Base-by-base conservation (phyloP, 2,797 vertebrate species). In the Sciurus vulgaris region DNA sequence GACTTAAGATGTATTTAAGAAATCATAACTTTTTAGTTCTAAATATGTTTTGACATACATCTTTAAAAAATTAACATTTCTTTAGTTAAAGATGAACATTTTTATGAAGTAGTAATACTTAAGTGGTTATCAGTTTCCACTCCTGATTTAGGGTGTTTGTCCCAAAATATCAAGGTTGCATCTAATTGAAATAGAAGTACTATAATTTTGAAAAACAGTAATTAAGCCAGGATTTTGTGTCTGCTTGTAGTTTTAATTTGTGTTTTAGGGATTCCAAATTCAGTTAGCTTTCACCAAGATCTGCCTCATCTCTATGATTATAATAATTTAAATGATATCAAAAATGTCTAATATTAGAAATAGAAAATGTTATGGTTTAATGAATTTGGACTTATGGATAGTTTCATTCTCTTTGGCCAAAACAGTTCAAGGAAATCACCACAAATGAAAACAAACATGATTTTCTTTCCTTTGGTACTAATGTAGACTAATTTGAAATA, bases 1-100 rank as follows among this genome's bases (percentile, higher is more conserved):
- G 11, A 63, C 49, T 51, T 76, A 47, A 17, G 5, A 24, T 63
- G 8, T 44, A 54, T 38, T 83, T 81, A 72, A 72, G 18, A 91
- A 85, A 67, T 44, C 17, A 33, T 30, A 65, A 44, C 38, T 74
- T 59, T 83, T 69, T 81, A 47, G 51, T 83, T 91, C n/a, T n/a
- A 94, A 56, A 4, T 35, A 41, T 78, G 15, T 70, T 73, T 94
- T 79, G 51, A 73, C 26, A 67, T 38, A 95, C 92, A 38, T 81
- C 14, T 94, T 84, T 91, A 28, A 77, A 96, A 89, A 30, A 63
- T 59, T 1, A 11, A 15, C 38, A 59, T 56, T 9, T 92, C 11
- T 77, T 89, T 51, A 76, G 35, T 85, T 69, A 72, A 87, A 70
- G 24, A 79, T 63, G 78, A 72, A 67, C 7, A 67, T 76, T 93